Conservation (phyloP, 2,888 invertebrate genomes). For the Monopis laevigella region DNA sequence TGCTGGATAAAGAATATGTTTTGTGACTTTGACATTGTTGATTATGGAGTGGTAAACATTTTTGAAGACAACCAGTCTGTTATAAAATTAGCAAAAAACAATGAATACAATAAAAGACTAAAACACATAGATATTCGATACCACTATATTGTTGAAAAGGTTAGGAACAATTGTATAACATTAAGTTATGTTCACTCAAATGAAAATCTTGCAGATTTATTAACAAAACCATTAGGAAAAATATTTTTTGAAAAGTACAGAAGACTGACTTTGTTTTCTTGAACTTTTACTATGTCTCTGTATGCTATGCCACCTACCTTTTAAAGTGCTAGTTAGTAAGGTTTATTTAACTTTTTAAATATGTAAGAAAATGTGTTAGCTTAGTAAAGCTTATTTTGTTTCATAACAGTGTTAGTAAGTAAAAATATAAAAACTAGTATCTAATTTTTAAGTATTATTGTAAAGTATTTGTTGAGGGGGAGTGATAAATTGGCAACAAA, state of each 20-base stretch:
- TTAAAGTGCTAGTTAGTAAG: too few relatives aligned
- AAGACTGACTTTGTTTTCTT: too few relatives aligned
- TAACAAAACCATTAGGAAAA: conserved; percentile 16
- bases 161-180: neutral
- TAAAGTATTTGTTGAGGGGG: too few relatives aligned
- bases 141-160: conserved; percentile 11
- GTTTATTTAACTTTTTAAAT: too few relatives aligned
- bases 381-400: too few relatives aligned
- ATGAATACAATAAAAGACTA: conserved; percentile 10
- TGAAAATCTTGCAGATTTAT: conserved; percentile 15
- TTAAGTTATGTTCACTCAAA: conserved; percentile 12
- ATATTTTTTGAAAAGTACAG: conserved; percentile 11
- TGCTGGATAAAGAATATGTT: conserved; percentile 12
- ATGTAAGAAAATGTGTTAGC: too few relatives aligned
- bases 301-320: too few relatives aligned
- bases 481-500: too few relatives aligned
- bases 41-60: neutral
- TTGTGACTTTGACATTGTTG: conserved; percentile 1
- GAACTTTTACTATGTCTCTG: too few relatives aligned
- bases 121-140: conserved; percentile 8
- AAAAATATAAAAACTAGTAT: too few relatives aligned
- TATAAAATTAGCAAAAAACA: conserved; percentile 9
- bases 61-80: conserved; percentile 10
- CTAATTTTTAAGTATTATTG: too few relatives aligned
- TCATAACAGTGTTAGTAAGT: too few relatives aligned